Evolutionary conservation across 1,140 invertebrate genomes (phyloP).

Genomic region (Drosophila virilis): DNA sequence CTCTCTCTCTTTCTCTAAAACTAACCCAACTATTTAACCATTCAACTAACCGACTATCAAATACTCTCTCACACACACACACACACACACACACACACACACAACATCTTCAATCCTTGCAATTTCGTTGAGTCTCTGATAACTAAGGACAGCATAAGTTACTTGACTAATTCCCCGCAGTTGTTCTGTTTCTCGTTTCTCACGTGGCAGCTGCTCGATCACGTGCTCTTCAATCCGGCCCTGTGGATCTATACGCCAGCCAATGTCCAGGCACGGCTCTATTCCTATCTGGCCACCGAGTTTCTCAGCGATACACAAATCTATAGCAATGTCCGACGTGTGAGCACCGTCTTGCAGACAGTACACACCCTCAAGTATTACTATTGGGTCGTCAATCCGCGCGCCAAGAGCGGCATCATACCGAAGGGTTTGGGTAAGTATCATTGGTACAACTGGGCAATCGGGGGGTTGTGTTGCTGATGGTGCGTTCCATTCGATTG

Average conservation of each 20-base stretch:
- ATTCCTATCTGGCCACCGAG: conserved; percentile 98
- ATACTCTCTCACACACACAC: not conserved
- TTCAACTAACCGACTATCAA: conserved; percentile 21
- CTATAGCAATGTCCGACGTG: conserved; percentile 97
- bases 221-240: conserved; percentile 99
- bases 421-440: conserved; percentile 96
- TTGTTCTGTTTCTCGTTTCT: conserved; percentile 91
- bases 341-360: conserved; percentile 98
- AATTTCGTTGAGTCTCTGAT: conserved; percentile 30
- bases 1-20: conserved; percentile 21
- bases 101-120: conserved; percentile 20
- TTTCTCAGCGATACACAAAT: conserved; percentile 99
- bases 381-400: conserved; percentile 99
- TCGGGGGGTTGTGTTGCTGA: no score
- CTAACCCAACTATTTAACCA: conserved; percentile 17
- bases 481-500: not conserved
- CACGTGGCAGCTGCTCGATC: conserved; percentile 97
- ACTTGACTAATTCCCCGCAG: conserved; percentile 86
- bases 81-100: conserved; percentile 4
- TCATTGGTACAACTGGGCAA: no score
- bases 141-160: conserved; percentile 79
- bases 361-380: conserved; percentile 99
- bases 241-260: conserved; percentile 99
- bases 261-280: conserved; percentile 97
- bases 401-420: conserved; percentile 96